phyloP scores from a whole-genome alignment of 2,797 vertebrate genomes.

The Serranus cabrilla region DNA sequence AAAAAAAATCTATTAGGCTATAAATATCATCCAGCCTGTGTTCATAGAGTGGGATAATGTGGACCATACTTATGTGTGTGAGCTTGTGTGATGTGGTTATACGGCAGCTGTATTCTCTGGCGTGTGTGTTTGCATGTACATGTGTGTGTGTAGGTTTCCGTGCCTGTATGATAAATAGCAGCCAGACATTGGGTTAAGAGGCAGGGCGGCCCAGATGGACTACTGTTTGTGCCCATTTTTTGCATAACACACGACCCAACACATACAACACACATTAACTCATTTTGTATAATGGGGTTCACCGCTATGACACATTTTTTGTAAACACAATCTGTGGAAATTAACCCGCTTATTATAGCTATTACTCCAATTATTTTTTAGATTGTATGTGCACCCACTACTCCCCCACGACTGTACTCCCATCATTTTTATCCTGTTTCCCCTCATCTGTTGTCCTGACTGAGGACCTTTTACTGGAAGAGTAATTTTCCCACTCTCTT shows the following conservation, averaged over 20 bases:
- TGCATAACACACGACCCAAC: constrained; percentile 48
- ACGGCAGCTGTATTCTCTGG: constrained; percentile 71
- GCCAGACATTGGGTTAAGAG: constrained; percentile 76
- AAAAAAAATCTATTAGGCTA: constrained; percentile 67
- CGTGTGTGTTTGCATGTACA: constrained; percentile 44
- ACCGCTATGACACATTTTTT: constrained; percentile 8
- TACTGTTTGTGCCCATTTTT: constrained; percentile 64
- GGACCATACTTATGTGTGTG: constrained; percentile 75
- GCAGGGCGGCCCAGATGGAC: constrained; percentile 76
- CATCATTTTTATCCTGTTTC: constrained; percentile 44
- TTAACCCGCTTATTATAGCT: constrained; percentile 36
- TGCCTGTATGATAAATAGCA: constrained; percentile 76
- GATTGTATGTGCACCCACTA: background rate
- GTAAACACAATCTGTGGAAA: constrained; percentile 29
- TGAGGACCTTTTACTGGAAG: constrained; percentile 79
- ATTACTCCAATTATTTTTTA: constrained; percentile 34
- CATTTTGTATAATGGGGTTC: constrained; percentile 11
- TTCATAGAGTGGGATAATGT: constrained; percentile 77
- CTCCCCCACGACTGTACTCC: constrained; percentile 12
- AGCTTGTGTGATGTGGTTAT: constrained; percentile 80
- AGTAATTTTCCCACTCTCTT: constrained; percentile 69
- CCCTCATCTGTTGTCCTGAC: constrained; percentile 65
- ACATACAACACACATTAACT: constrained; percentile 22
- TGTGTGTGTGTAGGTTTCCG: constrained; percentile 59
- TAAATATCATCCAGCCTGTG: constrained; percentile 72